Evolutionary conservation across 2,797 vertebrate genomes (phyloP), one percentile per base, ranked within the genome.

Genomic region (Helostoma temminkii): DNA sequence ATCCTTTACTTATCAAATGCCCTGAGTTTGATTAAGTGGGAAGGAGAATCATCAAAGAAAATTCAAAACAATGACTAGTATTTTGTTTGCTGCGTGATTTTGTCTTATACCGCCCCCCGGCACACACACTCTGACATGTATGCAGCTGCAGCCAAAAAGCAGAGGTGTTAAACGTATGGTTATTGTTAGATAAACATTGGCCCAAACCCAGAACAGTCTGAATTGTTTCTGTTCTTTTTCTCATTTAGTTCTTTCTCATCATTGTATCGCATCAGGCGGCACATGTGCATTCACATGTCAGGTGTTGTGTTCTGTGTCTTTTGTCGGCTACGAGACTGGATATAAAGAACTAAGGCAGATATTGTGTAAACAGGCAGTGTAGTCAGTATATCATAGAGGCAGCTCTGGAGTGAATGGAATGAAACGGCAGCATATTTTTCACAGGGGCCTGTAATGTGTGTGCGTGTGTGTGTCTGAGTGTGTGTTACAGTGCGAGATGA

Each of bases 121-220:
- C 57, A 66, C 70, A 63, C 74, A 71, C 68, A 70, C 58, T 30
- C 59, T 60, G 12, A 57, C 39, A 37, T 19, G 30, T 32, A 25
- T 46, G 57, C 56, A 62, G 36, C 30, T 28, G 71, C 59, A 80
- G 85, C 84, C 84, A 87, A 83, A 86, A 81, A 84, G 84, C 83
- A 85, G 84, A 91, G 77, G 90, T 87, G 74, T 72, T 78, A 78
- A 90, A 91, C 90, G 88, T 80, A 85, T 80, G 86, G 89, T 87
- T 89, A 91, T 92, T 93, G 91, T 93, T 86, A 72, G 82, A 80
- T 90, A 92, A 93, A 93, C 90, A 91, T 83, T 91, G 89, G 93
- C 82, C 34, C 45, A 0, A 52, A 59, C 79, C 83, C 88, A 88
- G 86, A 84, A 83, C 32, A 49, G 80, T 88, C 83, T 63, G 73